Evolutionary conservation across 2,797 vertebrate genomes (phyloP).

Genomic region (Arrhamphus sclerolepis): DNA sequence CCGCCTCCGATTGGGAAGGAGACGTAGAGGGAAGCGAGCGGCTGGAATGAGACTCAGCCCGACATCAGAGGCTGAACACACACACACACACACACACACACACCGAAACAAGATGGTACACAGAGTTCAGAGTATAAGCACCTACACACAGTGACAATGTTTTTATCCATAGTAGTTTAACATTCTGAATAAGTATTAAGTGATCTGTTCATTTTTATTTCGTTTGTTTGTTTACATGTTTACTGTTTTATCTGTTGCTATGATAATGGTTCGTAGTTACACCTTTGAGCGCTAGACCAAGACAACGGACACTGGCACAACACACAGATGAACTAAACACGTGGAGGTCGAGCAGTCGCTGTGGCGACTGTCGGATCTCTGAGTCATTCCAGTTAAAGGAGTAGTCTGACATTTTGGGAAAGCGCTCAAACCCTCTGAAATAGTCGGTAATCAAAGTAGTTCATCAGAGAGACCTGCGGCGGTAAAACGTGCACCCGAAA

Average conservation of each 20-base stretch:
- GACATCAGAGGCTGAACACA: constrained; percentile 34
- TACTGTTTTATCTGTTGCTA: constrained; percentile 67
- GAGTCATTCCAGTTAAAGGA: constrained; percentile 45
- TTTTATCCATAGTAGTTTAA: constrained; percentile 56
- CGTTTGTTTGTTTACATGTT: constrained; percentile 57
- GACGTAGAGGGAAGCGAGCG: constrained; percentile 39
- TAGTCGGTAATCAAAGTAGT: no score
- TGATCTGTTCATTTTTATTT: constrained; percentile 49
- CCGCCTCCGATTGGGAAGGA: constrained; percentile 13
- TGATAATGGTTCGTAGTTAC: constrained; percentile 44
- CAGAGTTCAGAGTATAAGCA: constrained; percentile 6
- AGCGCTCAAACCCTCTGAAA: no score
- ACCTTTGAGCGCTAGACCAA: constrained; percentile 22
- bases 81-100: constrained; percentile 44
- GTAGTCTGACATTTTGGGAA: constrained; percentile 1
- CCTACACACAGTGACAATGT: constrained; percentile 16
- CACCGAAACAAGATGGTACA: constrained; percentile 31
- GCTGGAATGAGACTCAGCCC: constrained; percentile 51
- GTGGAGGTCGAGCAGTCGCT: no score
- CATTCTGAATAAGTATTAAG: constrained; percentile 70
- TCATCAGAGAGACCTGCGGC: no score
- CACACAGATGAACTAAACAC: constrained; percentile 13
- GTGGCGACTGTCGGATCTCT: constrained; percentile 11
- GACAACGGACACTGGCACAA: constrained; percentile 10
- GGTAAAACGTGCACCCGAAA: no score